Evolutionary conservation across 2,888 invertebrate genomes (phyloP).

Genomic region (Oxycera nigricornis): DNA sequence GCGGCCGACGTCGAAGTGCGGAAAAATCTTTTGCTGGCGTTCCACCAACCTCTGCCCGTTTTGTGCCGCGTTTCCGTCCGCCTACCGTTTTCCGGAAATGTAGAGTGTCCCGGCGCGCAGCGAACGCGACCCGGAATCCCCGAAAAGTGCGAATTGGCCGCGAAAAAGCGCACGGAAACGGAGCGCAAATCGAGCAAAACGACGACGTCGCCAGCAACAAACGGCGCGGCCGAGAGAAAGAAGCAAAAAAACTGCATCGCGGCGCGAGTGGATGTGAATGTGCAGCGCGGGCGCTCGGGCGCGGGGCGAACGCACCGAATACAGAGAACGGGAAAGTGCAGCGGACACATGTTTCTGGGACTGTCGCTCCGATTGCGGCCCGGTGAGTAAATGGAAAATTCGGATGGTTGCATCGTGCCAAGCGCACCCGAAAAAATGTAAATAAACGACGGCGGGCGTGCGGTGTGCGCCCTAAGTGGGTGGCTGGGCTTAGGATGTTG

Average conservation of each 20-base stretch:
- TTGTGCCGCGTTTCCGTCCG: constrained; percentile 4
- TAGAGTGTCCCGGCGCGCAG: not conserved
- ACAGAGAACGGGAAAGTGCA: too few species aligned
- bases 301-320: too few species aligned
- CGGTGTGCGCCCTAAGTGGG: not conserved
- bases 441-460: constrained; percentile 1
- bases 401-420: not conserved
- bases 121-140: not conserved
- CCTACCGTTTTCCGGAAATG: constrained; percentile 11
- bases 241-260: constrained; percentile 23
- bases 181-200: constrained; percentile 18
- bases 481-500: not conserved
- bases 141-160: not conserved
- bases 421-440: constrained; percentile 26
- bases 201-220: constrained; percentile 24
- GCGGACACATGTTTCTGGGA: constrained; percentile 33
- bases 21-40: constrained; percentile 24
- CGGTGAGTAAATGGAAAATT: constrained; percentile 34
- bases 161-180: constrained; percentile 26
- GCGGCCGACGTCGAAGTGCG: constrained; percentile 15
- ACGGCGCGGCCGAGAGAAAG: not conserved
- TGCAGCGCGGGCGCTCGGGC: constrained; percentile 16
- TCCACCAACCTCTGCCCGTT: not conserved
- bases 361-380: constrained; percentile 6
- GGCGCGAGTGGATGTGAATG: constrained; percentile 28